Evolutionary conservation across 1,140 invertebrate species (phyloP), one percentile per base, ranked within the genome.

Genomic region (Micrasema minimum): DNA sequence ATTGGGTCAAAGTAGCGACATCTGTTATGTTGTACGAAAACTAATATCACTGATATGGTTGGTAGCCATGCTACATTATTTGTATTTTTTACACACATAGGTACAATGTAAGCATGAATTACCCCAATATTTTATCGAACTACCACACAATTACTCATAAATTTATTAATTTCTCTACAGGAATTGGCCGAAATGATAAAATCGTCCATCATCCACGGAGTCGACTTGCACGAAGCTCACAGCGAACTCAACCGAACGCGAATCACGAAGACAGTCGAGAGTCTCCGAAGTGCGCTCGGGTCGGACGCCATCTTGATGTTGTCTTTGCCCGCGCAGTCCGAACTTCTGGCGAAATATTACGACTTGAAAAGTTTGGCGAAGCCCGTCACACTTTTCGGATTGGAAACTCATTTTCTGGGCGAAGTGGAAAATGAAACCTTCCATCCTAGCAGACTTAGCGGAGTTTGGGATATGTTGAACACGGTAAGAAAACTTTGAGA

Each of bases 391-490:
- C 77, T 89, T 14, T 91, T 92, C 80, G 87, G 89, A 43, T 77
- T 92, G n/a, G 83, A 90, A 35, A 92, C 90, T 9, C 87, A 92
- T 69, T 90, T 90, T 45, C 78, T 93, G 76, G 87, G 88, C 0
- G 82, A 88, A 46, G 84, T 86, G 48, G 87, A 88, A 65, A 88
- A 89, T 74, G 82, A 87, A 71, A 90, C 91, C 0, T 93, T 90
- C 77, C 92, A 93, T 80, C 91, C 91, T 0, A 91, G 91, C 75
- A 81, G 91, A 66, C 80, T 93, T 67, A 93, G 92, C 80, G 92
- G 92, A 2, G 78, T 92, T 18, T 91, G 90, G 80, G 92, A 93
- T 76, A 90, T 93, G 84, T 87, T 91, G 70, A 93, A 93, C 75
- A 89, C 90, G 61, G 90, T 91, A 81, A 88, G 86, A 37, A 31